Evolutionary conservation across 2,113 vertebrate genomes (phyloP), one percentile per base, ranked within the genome.

Genomic region (Piaya cayana): DNA sequence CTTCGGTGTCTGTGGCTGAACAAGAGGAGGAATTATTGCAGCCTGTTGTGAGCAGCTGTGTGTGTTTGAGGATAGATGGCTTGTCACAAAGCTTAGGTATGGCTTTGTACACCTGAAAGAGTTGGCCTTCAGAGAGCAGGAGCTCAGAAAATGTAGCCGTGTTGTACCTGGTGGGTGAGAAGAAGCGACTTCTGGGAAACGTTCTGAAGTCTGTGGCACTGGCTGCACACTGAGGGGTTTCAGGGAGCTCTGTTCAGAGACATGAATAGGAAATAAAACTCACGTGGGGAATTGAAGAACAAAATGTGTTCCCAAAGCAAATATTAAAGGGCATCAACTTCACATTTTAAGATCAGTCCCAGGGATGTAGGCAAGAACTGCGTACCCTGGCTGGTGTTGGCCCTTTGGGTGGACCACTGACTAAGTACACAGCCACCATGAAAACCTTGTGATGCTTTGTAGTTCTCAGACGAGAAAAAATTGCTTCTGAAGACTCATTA

Each of bases 391-490:
- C 45, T 74, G 43, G 22, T 47, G 4, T 11, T 22, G 64, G 62
- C 30, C 77, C 58, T 53, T 9, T 17, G 12, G 64, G 86, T 6
- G 58, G 45, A 36, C 9, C 67, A 11, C 18, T 20, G 5, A 3
- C 3, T 6, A 4, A 16, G 27, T 29, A 37, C 70, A 20, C 39
- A 45, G 55, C 3, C 45, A 21, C 0, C 2, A 43, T 62, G 43
- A 32, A 12, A 67, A 25, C 21, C 71, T 20, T 32, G 1, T 20
- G 43, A 49, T 60, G 36, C 5, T 45, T 32, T 50, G 74, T 32
- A 22, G 36, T 60, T 82, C 56, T 36, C 53, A 82, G 78, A 22
- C 59, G 70, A 82, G 70, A 94, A 80, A 78, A 92, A 74, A 55
- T 43, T 42, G 78, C 82, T 85, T 36, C 62, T 65, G 88, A 65